Base-by-base conservation (phyloP, 2,797 vertebrate species). In the Hippoglossus hippoglossus region DNA sequence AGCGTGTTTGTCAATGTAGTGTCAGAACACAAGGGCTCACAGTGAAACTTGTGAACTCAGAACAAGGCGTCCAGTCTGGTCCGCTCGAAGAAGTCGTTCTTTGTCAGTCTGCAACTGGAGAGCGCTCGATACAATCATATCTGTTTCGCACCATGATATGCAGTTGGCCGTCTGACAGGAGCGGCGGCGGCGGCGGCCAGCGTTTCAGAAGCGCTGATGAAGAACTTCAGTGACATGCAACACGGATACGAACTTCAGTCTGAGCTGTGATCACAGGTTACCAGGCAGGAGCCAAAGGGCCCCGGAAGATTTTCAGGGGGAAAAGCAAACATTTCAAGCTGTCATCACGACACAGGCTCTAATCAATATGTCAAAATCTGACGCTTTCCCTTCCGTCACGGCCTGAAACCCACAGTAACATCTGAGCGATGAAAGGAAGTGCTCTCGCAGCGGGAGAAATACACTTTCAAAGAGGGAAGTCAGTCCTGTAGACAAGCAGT, bases 111-210 rank as follows among this genome's bases (percentile, higher is more conserved):
- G 73, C 80, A 76, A 80, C 57, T 26, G 16, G 57, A 76, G 46
- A 47, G 54, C 60, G 1, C n/a, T 50, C 0, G 71, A 86, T 70
- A 75, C 75, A 67, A 83, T 83, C 77, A 73, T 57, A 80, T 79
- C 70, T 26, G 73, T 82, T 84, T 79, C 83, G 71, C 75, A 39
- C 65, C 60, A 11, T 19, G 58, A 65, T 21, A 15, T 69, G 52
- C 62, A 60, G 54, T 49, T 58, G 56, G 63, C 68, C 2, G 63
- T 19, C 18, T 68, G 70, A 67, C 61, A 72, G 64, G 58, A 56
- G 73, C 1, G 9, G 39, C 0, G 10, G 63, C 2, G 10, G 47
- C 39, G 9, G 39, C 0, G 8, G 36, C 56, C 16, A n/a, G 71
- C 11, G 4, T 51, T 26, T 41, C 63, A 31, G 41, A 57, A 13